Conservation (phyloP, 2,113 vertebrate genomes). For the Coreoperca whiteheadi region DNA sequence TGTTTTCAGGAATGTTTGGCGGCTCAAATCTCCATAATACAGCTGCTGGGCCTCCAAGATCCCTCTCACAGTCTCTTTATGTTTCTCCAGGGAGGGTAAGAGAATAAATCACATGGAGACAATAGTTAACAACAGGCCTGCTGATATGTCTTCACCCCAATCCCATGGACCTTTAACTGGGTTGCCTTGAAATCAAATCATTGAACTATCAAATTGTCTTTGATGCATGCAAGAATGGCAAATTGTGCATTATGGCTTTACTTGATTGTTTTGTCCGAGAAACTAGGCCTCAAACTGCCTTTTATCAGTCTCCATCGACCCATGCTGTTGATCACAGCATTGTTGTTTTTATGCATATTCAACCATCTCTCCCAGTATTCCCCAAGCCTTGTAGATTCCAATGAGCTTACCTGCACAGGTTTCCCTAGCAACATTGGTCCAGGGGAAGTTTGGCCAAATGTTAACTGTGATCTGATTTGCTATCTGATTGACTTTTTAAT, state of each 20-base stretch:
- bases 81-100: slow-evolving; percentile 34
- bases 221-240: slow-evolving; percentile 4
- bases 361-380: slow-evolving; percentile 11
- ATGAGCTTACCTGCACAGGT: slow-evolving; percentile 1
- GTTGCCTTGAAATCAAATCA: slow-evolving; percentile 41
- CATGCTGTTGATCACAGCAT: slow-evolving; percentile 21
- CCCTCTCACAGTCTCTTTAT: slow-evolving; percentile 24
- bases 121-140: slow-evolving; percentile 29
- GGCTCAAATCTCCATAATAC: slow-evolving; percentile 66
- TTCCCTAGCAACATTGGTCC: background rate
- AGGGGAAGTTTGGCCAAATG: slow-evolving; percentile 23
- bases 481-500: slow-evolving; percentile 53
- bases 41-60: slow-evolving; percentile 32
- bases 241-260: slow-evolving; percentile 19
- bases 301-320: slow-evolving; percentile 24
- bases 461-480: slow-evolving; percentile 46
- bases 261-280: slow-evolving; percentile 44
- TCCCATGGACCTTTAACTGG: slow-evolving; percentile 26
- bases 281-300: slow-evolving; percentile 19
- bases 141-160: slow-evolving; percentile 33
- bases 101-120: slow-evolving; percentile 54
- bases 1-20: slow-evolving; percentile 66
- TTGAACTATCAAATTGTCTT: slow-evolving; percentile 13
- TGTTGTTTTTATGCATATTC: slow-evolving; percentile 1
- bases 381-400: slow-evolving; percentile 3